phyloP scores from a whole-genome alignment of 2,797 vertebrate species.

The Cephalopachus bancanus region DNA sequence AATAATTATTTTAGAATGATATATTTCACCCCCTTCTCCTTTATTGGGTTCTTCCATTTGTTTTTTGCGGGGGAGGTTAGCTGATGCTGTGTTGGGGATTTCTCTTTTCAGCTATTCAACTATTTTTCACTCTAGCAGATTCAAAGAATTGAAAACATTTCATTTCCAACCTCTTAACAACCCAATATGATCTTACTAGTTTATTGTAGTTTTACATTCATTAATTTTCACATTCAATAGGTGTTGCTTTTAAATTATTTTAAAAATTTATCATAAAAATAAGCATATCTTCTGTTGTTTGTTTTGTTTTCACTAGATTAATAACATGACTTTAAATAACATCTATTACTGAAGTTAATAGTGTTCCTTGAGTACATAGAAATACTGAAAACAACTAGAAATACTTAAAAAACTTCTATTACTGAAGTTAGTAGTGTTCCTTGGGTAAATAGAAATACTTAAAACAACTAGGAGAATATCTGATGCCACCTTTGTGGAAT shows the following conservation, averaged over 20 bases:
- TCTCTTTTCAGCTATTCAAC: background rate
- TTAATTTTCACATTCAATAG: slow-evolving; percentile 73
- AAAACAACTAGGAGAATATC: background rate
- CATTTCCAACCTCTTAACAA: slow-evolving; percentile 69
- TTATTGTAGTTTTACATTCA: slow-evolving; percentile 47
- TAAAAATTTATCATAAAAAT: slow-evolving; percentile 66
- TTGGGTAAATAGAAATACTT: background rate
- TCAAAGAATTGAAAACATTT: slow-evolving; percentile 33
- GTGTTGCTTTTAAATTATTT: slow-evolving; percentile 67
- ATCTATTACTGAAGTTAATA: background rate
- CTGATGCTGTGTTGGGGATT: background rate
- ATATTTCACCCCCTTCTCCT: background rate
- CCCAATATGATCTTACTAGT: slow-evolving; percentile 77
- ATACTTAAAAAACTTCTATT: background rate
- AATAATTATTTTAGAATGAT: background rate
- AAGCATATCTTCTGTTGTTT: slow-evolving; percentile 26
- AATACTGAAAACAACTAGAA: background rate
- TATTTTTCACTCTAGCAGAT: background rate
- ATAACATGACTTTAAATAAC: background rate
- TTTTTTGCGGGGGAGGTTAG: background rate
- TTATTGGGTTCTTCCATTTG: background rate
- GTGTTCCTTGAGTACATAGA: slow-evolving; percentile 35
- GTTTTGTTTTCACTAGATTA: slow-evolving; percentile 48
- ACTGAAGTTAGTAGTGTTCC: background rate
- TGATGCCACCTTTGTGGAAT: background rate